A percentile compares a stretch with the other conserved stretches of the same genome.
Conservation (phyloP, 2,888 invertebrate species). For the Omphaloscelis lunosa region DNA sequence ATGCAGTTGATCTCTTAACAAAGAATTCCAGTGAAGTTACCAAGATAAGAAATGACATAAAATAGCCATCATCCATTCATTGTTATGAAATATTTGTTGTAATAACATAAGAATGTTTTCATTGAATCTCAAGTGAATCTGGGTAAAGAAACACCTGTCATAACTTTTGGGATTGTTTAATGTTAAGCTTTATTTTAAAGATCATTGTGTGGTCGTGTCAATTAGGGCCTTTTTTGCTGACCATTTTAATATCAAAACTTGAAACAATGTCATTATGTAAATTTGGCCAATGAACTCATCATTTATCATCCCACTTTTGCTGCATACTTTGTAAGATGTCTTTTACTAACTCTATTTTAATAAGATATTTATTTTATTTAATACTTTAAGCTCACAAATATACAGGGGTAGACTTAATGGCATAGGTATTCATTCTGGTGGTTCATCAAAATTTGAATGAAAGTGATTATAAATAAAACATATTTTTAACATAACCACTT, state of each 20-base stretch:
- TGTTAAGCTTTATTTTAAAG: neutral
- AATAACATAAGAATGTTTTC: conserved; percentile 6
- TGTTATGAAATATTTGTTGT: conserved; percentile 8
- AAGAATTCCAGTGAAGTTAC: neutral
- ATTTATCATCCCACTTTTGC: neutral
- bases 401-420: too few relatives aligned
- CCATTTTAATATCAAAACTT: neutral
- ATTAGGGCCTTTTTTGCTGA: neutral
- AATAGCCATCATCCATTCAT: neutral
- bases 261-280: neutral
- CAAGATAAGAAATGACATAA: neutral
- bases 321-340: neutral
- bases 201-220: conserved; percentile 1
- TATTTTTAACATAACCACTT: too few relatives aligned
- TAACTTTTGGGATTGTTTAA: conserved; percentile 2
- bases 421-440: too few relatives aligned
- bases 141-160: conserved; percentile 3
- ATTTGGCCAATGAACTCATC: conserved; percentile 31
- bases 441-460: too few relatives aligned
- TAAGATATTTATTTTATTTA: too few relatives aligned
- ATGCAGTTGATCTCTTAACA: neutral
- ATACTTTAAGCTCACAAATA: too few relatives aligned
- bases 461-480: neutral
- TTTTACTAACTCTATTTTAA: too few relatives aligned
- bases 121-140: neutral